These are phyloP conservation scores for Arion vulgaris DNA, from an alignment of 1,140 invertebrate genomes.

Conservation along the genomic window DNA sequence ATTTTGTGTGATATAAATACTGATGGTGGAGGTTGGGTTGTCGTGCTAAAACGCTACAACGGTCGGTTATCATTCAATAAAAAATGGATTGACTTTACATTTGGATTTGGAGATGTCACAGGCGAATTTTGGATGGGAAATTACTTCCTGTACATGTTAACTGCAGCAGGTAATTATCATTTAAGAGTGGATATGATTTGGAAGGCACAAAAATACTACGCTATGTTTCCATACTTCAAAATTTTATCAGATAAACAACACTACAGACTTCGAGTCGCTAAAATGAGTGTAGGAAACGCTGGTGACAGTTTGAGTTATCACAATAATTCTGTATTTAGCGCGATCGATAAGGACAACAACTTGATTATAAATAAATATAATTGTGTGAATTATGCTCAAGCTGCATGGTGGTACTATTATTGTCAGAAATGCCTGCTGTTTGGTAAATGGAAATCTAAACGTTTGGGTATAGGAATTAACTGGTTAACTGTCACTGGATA, in stretches of 20 bases:
- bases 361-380: neutral
- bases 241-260: neutral
- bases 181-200: slow-evolving; percentile 5
- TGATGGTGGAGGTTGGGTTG: neutral
- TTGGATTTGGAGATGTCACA: slow-evolving; percentile 90
- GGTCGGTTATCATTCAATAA: slow-evolving; percentile 88
- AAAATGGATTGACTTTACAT: slow-evolving; percentile 93
- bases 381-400: neutral
- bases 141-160: neutral
- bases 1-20: slow-evolving; percentile 9
- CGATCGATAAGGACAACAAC: slow-evolving; percentile 13
- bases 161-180: neutral
- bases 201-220: neutral
- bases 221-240: neutral
- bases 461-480: neutral
- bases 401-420: slow-evolving; percentile 1
- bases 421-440: slow-evolving; percentile 1
- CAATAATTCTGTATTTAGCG: neutral
- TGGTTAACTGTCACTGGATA: neutral
- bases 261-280: neutral
- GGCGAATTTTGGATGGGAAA: slow-evolving; percentile 73
- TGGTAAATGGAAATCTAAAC: neutral
- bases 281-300: neutral
- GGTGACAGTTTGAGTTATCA: slow-evolving; percentile 4
- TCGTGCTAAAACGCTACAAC: slow-evolving; percentile 83